Evolutionary conservation across 2,113 vertebrate genomes (phyloP).

Genomic region (Scopus umbretta): DNA sequence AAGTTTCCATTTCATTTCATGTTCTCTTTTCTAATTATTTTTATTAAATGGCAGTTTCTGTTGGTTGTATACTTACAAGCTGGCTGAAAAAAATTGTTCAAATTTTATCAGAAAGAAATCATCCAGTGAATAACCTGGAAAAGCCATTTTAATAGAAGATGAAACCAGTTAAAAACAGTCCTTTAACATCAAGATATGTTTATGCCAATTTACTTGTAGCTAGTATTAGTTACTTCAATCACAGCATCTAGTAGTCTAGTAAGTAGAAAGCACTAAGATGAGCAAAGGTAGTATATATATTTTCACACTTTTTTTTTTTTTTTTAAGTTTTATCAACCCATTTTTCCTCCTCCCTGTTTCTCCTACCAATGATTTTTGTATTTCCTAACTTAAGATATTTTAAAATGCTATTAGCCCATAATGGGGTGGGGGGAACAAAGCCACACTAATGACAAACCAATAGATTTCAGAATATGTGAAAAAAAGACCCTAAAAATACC

Average conservation of each 20-base stretch:
- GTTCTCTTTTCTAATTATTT: neutral
- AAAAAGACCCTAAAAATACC: neutral
- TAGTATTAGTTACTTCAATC: neutral
- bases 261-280: neutral
- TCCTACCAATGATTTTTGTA: neutral
- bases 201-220: neutral
- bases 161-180: neutral
- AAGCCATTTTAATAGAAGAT: neutral
- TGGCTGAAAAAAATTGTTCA: neutral
- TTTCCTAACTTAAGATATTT: neutral
- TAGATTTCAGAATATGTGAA: neutral
- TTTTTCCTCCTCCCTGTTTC: neutral
- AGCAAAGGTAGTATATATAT: neutral
- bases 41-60: neutral
- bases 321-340: neutral
- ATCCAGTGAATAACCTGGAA: neutral
- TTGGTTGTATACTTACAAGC: neutral
- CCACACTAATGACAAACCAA: neutral
- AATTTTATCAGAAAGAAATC: neutral
- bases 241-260: too few relatives aligned
- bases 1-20: neutral
- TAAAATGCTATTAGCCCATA: neutral
- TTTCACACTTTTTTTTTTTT: neutral
- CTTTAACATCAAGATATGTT: neutral
- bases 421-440: too few relatives aligned